A percentile compares a stretch with the other conserved stretches of the same genome.
Conservation (phyloP, 2,113 vertebrate genomes). For the Morone chrysops region DNA sequence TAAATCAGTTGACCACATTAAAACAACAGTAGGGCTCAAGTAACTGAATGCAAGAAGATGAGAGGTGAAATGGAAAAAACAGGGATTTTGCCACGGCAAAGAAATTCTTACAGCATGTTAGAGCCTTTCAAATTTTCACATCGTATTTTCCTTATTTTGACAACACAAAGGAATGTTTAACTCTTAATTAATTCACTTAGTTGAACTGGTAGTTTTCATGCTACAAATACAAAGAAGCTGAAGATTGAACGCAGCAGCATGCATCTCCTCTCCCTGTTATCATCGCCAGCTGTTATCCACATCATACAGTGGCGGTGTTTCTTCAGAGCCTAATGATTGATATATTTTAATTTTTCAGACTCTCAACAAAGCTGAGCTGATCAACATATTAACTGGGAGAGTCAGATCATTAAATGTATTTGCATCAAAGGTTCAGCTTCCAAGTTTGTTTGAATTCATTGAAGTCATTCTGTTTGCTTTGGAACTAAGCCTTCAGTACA, state of each 20-base stretch:
- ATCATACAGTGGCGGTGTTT: background rate
- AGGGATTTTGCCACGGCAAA: background rate
- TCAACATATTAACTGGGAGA: background rate
- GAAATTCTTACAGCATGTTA: background rate
- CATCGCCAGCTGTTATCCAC: slow-evolving; percentile 10
- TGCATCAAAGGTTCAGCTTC: background rate
- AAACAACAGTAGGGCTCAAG: slow-evolving; percentile 17
- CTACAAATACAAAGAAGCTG: background rate
- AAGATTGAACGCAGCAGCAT: background rate
- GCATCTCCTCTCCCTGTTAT: slow-evolving; percentile 1
- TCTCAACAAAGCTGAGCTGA: background rate
- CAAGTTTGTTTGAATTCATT: slow-evolving; percentile 4
- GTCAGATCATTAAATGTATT: background rate
- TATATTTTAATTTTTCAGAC: background rate
- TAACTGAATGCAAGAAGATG: background rate
- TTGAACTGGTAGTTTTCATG: background rate
- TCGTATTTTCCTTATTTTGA: background rate
- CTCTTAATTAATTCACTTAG: background rate
- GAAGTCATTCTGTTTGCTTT: slow-evolving; percentile 24
- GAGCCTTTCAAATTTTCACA: background rate
- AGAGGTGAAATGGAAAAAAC: background rate
- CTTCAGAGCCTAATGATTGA: background rate
- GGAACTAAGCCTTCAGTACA: background rate
- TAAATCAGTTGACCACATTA: slow-evolving; percentile 34
- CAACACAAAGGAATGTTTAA: background rate